Evolutionary conservation across 2,797 vertebrate genomes (phyloP), one percentile per base, ranked within the genome.

Genomic region (Leptodactylus fallax): DNA sequence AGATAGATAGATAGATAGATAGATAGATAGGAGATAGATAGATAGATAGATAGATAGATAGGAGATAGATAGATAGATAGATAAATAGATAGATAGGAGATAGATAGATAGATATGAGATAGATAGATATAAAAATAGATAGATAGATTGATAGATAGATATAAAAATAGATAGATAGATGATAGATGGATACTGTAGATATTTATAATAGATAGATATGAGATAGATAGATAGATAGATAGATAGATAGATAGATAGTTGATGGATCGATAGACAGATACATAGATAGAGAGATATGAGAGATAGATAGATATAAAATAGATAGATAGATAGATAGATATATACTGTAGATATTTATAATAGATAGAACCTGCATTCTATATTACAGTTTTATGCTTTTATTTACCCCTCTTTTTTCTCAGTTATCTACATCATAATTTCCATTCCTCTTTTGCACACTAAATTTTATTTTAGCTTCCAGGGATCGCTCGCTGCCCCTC

Each of bases 171-270:
- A 61, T 21, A 21, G 56, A 58, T 58, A 58, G 8, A 16, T 4
- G 55, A 56, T 56, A 56, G 55, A 56, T 7, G 11, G 55, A 56
- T 56, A 56, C 12, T 8, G 19, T 60, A 60, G 19, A 61, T 61
- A 21, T 17, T 19, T 61, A 61, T n/a, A 6, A 61, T n/a, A 61
- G 58, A n/a, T 61, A 61, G 60, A 58, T 58, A 56, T 56, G 55
- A 58, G 56, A 61, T 61, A n/a, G 60, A 61, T 61, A 61, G 60
- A 61, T 61, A 61, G 60, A 61, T 61, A 61, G 60, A 61, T 61
- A 61, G 56, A 58, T 58, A 16, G 56, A 58, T 58, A 58, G 56
- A 58, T 58, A 58, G 56, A 58, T 58, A 58, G 12, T 1, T 1
- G 17, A 21, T 61, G 21, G 58, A 61, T 61, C 21, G 58, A 61